Percentiles rank a stretch among this genome's conserved stretches.
These are phyloP conservation scores for Oscheius sp. DNA, from an alignment of 1,140 invertebrate genomes.

Conservation along the genomic window DNA sequence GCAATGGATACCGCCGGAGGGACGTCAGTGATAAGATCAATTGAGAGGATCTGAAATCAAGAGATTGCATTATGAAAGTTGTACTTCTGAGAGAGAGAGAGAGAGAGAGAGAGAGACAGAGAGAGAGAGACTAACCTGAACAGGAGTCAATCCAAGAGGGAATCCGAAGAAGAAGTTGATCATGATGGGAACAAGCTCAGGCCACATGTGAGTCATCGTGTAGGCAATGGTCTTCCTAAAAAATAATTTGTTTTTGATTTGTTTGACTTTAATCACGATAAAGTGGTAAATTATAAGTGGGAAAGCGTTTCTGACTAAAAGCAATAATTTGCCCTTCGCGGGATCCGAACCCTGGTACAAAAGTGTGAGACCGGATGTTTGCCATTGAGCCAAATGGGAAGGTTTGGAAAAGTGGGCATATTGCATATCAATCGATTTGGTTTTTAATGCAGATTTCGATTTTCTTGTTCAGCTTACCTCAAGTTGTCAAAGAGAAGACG, in stretches of 20 bases:
- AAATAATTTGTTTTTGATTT: no score
- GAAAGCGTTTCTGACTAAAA: no score
- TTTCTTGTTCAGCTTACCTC: no score
- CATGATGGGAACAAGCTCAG: constrained; percentile 54
- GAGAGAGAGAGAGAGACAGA: not conserved
- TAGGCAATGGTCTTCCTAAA: constrained; percentile 63
- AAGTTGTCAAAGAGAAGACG: constrained; percentile 64
- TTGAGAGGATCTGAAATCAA: constrained; percentile 30
- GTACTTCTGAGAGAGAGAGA: not conserved
- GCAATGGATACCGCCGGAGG: constrained; percentile 51
- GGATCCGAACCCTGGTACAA: no score
- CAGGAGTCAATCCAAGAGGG: constrained; percentile 53
- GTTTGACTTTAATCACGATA: no score
- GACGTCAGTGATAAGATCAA: constrained; percentile 42
- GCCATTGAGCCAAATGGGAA: no score
- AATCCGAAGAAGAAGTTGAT: constrained; percentile 55
- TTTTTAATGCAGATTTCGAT: no score
- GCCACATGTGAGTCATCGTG: constrained; percentile 57
- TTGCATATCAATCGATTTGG: no score
- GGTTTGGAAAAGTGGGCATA: no score
- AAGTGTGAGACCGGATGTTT: no score
- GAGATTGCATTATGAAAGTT: not conserved
- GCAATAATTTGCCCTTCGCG: no score
- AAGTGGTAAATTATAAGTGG: no score
- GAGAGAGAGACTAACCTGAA: not conserved